phyloP scores from a whole-genome alignment of 2,797 vertebrate genomes.

The Sebastes steindachneri region DNA sequence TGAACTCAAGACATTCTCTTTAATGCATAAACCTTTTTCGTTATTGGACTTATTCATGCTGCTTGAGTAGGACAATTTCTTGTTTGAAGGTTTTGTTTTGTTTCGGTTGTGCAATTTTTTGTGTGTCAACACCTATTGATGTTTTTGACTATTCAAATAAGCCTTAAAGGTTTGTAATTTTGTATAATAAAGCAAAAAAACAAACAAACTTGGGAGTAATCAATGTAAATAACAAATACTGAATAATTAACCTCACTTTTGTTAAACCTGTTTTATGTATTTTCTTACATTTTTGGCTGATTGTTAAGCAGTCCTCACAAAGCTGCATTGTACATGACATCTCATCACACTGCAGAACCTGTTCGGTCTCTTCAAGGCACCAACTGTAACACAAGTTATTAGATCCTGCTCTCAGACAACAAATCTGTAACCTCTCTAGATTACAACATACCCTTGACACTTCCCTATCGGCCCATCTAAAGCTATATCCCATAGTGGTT shows the following conservation, averaged over 20 bases:
- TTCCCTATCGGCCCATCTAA: slow-evolving; percentile 35
- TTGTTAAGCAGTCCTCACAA: slow-evolving; percentile 17
- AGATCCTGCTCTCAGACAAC: slow-evolving; percentile 35
- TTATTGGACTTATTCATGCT: neutral
- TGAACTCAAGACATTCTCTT: neutral
- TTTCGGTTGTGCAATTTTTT: no score
- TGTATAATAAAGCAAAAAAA: no score
- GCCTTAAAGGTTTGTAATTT: no score
- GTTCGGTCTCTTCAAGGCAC: slow-evolving; percentile 41
- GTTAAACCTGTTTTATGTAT: neutral
- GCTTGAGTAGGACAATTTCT: no score
- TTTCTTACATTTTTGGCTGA: slow-evolving; percentile 2
- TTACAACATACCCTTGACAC: slow-evolving; percentile 43
- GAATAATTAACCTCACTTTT: slow-evolving; percentile 11
- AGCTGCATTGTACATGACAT: slow-evolving; percentile 32
- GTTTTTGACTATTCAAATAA: no score
- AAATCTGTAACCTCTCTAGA: slow-evolving; percentile 49
- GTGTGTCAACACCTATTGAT: no score
- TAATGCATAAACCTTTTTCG: neutral
- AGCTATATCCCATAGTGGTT: slow-evolving; percentile 42
- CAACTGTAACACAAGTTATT: slow-evolving; percentile 41
- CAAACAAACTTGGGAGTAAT: no score
- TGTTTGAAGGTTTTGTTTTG: fast-evolving
- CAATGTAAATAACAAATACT: neutral
- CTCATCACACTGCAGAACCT: slow-evolving; percentile 47